Percentiles rank a stretch among this genome's conserved stretches.
Evolutionary conservation across 2,797 vertebrate genomes (phyloP).

Genomic region (Dendrocincla fuliginosa): DNA sequence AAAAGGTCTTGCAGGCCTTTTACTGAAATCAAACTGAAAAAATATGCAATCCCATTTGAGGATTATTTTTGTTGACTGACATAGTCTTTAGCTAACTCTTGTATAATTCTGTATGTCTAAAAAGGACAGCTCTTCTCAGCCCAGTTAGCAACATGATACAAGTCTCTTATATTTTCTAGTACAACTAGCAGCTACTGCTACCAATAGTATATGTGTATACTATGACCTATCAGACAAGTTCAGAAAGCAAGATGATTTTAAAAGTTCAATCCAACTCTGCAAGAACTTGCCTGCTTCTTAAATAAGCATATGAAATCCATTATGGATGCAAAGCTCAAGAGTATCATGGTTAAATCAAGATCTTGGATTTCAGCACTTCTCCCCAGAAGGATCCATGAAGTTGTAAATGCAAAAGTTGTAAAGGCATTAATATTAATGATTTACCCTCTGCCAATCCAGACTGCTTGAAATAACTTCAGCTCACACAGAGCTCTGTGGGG

Average conservation of each 20-base stretch:
- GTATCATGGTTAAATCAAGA: neutral
- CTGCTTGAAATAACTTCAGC: neutral
- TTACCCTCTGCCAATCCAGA: neutral
- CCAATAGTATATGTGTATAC: no score
- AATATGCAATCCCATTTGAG: neutral
- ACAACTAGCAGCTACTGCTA: neutral
- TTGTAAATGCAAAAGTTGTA: neutral
- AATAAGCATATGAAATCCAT: neutral
- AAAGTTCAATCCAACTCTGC: neutral
- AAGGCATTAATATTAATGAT: constrained; percentile 1
- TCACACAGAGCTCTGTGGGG: neutral
- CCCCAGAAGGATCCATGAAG: neutral
- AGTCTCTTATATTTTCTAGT: neutral
- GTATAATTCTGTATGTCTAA: neutral
- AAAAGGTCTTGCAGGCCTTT: neutral
- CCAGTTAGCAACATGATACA: neutral
- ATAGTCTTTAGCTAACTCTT: neutral
- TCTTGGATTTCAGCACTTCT: neutral
- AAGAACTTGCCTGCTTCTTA: neutral
- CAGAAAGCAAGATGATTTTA: neutral
- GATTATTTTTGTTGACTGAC: neutral
- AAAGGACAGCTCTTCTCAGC: neutral
- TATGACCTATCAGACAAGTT: neutral
- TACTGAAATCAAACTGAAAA: neutral
- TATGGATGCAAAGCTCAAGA: neutral